These are phyloP conservation scores for Spilogale gracilis DNA, from an alignment of 2,113 vertebrate species.

Conservation along the genomic window DNA sequence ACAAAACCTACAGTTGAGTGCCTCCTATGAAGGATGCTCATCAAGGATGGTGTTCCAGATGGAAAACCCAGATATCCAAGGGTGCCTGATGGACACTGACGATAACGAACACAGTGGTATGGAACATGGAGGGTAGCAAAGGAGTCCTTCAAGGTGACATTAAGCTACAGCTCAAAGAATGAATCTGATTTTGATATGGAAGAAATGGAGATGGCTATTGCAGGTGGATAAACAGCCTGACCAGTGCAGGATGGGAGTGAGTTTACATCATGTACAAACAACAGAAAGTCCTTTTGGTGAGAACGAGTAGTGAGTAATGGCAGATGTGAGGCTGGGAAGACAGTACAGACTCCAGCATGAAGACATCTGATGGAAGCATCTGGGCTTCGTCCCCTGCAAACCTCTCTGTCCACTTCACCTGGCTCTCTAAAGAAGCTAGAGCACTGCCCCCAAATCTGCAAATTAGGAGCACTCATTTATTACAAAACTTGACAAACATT, in stretches of 20 bases:
- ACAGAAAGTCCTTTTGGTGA: not conserved
- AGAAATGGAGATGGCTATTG: not conserved
- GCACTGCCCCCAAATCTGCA: not conserved
- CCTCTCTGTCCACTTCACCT: not conserved
- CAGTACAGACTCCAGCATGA: not conserved
- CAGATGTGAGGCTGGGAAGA: not conserved
- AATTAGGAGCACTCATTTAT: not conserved
- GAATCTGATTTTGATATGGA: not conserved
- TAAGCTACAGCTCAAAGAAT: not conserved
- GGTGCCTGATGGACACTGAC: not conserved
- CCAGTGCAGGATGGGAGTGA: not conserved
- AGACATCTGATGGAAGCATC: not conserved
- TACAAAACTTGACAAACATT: not conserved
- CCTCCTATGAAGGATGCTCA: not conserved
- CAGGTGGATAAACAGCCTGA: not conserved
- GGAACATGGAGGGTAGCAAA: fast-evolving
- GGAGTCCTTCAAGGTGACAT: not conserved
- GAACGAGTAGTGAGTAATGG: not conserved
- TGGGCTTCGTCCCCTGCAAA: not conserved
- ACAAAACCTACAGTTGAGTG: not conserved
- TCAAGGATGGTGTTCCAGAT: not conserved
- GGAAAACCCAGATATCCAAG: not conserved
- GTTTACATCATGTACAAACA: not conserved
- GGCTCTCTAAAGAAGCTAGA: constrained; percentile 18
- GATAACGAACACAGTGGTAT: not conserved